These are phyloP conservation scores for Rhabditoides inermis DNA, from an alignment of 2,888 invertebrate species.

Conservation along the genomic window DNA sequence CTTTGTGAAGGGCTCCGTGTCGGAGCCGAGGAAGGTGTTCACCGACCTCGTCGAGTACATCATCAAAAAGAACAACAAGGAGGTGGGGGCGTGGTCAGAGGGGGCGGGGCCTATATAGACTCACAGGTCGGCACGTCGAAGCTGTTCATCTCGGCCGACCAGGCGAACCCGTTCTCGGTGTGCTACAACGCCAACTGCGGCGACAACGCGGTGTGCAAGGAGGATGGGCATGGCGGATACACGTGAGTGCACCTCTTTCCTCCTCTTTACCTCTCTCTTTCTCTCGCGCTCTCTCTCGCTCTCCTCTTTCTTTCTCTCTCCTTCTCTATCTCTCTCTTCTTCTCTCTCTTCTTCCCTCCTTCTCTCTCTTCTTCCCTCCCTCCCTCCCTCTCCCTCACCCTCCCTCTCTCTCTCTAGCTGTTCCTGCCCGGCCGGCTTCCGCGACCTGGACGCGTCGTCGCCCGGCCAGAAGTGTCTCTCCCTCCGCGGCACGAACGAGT, in stretches of 20 bases:
- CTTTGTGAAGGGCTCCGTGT: slow-evolving; percentile 31
- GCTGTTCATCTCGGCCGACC: slow-evolving; percentile 41
- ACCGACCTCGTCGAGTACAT: slow-evolving; percentile 34
- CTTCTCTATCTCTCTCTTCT: no score
- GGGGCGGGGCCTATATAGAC: background rate
- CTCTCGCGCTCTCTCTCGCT: no score
- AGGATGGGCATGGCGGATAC: slow-evolving; percentile 26
- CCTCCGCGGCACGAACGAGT: slow-evolving; percentile 38
- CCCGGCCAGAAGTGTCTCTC: slow-evolving; percentile 37
- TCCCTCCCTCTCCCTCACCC: no score
- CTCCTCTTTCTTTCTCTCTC: no score
- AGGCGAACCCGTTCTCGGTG: slow-evolving; percentile 37
- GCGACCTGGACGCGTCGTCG: slow-evolving; percentile 31
- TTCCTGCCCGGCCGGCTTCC: no score
- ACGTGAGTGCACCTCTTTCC: no score
- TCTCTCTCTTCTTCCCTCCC: no score
- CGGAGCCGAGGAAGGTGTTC: slow-evolving; percentile 29
- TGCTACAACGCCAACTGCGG: slow-evolving; percentile 40
- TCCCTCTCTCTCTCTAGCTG: no score
- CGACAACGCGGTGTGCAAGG: slow-evolving; percentile 30
- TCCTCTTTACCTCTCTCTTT: no score
- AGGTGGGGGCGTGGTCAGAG: slow-evolving; percentile 13
- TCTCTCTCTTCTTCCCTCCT: no score
- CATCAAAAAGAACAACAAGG: slow-evolving; percentile 27
- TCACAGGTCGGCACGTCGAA: slow-evolving; percentile 32